Evolutionary conservation across 2,888 invertebrate genomes (phyloP).

Genomic region (Chalcosyrphus nemorum): DNA sequence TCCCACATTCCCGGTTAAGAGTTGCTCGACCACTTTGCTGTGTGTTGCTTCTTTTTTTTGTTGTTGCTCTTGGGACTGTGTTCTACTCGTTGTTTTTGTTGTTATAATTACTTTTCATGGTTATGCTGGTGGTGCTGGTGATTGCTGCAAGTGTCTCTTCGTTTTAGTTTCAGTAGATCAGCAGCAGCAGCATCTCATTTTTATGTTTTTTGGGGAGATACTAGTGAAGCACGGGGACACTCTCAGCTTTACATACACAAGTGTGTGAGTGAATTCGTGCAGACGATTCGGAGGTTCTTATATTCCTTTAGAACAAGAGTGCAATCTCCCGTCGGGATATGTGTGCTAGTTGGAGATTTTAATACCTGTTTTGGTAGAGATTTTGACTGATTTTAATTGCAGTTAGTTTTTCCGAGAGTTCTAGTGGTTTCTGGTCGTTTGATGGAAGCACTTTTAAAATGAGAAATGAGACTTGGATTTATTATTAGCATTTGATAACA

Average conservation of each 20-base stretch:
- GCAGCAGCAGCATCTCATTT: constrained; percentile 19
- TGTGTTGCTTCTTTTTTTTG: constrained; percentile 29
- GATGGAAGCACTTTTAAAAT: constrained; percentile 4
- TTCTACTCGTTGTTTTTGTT: constrained; percentile 44
- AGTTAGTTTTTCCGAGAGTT: neutral
- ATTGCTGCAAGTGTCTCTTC: constrained; percentile 60
- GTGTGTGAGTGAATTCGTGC: neutral
- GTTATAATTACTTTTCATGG: constrained; percentile 58
- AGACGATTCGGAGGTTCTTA: neutral
- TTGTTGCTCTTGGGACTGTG: constrained; percentile 21
- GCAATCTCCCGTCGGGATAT: constrained; percentile 18
- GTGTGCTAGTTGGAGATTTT: neutral
- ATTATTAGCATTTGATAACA: too few species aligned
- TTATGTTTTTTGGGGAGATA: neutral
- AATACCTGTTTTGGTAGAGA: neutral
- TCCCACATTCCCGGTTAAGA: constrained; percentile 70
- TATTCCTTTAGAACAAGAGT: constrained; percentile 13
- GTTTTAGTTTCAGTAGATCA: constrained; percentile 38
- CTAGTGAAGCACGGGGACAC: neutral
- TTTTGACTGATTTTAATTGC: neutral
- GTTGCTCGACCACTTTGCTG: constrained; percentile 60
- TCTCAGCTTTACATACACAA: neutral
- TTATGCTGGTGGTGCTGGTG: constrained; percentile 41
- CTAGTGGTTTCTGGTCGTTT: neutral
- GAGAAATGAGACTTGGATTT: too few species aligned